Evolutionary conservation across 2,797 vertebrate species (phyloP).

Genomic region (Crocidura indochinensis): DNA sequence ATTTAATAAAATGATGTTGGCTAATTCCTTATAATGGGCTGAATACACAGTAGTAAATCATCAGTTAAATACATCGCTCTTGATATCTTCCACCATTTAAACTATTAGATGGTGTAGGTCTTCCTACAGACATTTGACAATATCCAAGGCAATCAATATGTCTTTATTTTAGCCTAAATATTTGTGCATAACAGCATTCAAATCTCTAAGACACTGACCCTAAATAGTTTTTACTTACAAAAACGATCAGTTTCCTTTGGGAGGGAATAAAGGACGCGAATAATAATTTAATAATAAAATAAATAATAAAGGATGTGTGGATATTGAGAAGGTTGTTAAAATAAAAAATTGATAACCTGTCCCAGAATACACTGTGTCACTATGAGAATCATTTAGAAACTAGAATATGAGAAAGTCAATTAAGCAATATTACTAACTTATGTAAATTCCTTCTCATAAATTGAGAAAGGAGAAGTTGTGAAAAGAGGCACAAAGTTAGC

Average conservation of each 20-base stretch:
- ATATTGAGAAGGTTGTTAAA: conserved; percentile 66
- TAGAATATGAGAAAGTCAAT: conserved; percentile 77
- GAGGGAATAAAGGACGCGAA: conserved; percentile 52
- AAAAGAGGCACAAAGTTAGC: neutral
- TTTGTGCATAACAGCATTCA: conserved; percentile 30
- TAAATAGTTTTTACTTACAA: neutral
- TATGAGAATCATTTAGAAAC: conserved; percentile 80
- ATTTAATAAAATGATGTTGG: neutral
- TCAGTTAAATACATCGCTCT: neutral
- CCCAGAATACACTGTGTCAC: conserved; percentile 64
- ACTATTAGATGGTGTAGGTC: conserved; percentile 2
- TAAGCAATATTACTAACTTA: conserved; percentile 72
- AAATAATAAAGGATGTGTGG: conserved; percentile 51
- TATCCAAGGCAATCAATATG: neutral
- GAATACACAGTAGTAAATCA: neutral
- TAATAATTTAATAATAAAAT: no score
- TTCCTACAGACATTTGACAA: neutral
- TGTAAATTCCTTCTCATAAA: conserved; percentile 65
- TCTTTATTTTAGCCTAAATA: conserved; percentile 44
- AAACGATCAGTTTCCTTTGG: conserved; percentile 53
- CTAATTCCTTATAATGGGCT: neutral
- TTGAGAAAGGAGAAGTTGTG: neutral
- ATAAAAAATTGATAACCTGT: conserved; percentile 72
- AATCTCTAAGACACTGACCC: conserved; percentile 25
- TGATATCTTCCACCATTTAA: conserved; percentile 29